Evolutionary conservation across 2,797 vertebrate species (phyloP).

Genomic region (Lateolabrax maculatus): DNA sequence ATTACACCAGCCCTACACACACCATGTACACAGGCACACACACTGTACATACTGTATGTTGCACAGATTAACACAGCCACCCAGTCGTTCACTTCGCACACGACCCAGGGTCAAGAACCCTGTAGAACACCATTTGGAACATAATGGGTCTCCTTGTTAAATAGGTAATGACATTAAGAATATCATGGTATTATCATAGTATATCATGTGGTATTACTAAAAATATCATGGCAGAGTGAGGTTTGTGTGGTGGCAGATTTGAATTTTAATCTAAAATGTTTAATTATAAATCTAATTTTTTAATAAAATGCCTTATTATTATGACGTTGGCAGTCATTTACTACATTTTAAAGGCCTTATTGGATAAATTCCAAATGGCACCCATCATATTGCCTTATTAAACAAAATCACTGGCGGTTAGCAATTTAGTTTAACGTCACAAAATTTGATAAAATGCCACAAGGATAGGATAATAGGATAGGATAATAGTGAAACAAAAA

Average conservation of each 20-base stretch:
- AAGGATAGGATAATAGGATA: not conserved
- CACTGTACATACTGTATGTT: not conserved
- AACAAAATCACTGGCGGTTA: not conserved
- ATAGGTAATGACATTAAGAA: not conserved
- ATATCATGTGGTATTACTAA: not conserved
- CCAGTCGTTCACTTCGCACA: not conserved
- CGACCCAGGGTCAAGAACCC: too few relatives aligned
- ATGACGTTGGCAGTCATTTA: not conserved
- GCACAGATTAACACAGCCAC: not conserved
- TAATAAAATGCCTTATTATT: not conserved
- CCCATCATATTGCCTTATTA: not conserved
- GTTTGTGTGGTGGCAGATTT: not conserved
- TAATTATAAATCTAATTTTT: not conserved
- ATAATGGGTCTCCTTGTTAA: too few relatives aligned
- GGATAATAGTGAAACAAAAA: not conserved
- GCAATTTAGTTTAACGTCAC: not conserved
- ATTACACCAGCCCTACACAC: not conserved
- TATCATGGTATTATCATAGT: not conserved
- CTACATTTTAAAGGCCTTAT: not conserved
- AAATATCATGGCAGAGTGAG: not conserved
- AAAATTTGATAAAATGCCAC: not conserved
- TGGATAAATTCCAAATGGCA: not conserved
- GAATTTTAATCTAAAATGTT: not conserved
- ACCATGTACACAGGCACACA: not conserved
- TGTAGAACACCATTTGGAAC: not conserved